Base-by-base conservation (phyloP, 2,888 invertebrate species). In the Smittia sp. region DNA sequence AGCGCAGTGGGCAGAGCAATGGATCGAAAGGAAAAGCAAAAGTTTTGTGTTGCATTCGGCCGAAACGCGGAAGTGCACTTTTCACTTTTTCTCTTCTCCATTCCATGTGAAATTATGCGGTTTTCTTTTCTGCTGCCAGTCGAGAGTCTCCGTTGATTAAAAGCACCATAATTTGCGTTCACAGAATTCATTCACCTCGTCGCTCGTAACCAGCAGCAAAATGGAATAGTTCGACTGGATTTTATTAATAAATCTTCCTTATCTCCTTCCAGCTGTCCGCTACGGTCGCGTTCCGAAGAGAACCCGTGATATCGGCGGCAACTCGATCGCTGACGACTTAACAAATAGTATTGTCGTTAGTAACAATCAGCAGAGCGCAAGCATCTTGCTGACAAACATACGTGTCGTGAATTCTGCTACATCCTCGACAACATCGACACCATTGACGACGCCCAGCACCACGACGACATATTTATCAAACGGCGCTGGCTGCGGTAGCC, bases 261-360 rank as follows among this genome's bases (percentile, higher is more conserved):
- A 52, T 74, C 69, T 32, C 32, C 76, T 83, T 84, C 62, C 85
- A 96, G 96, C 96, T 80, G 97, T 97, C 76, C 87, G 97, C 80
- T 98, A 98, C 86, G 97, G 98, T 77, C 88, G 97, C 76, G 96
- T 96, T 78, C 97, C 98, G 76, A 98, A 97, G 84, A 87, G 96
- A 78, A 90, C 94, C 75, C 88, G 95, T 78, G 96, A 95, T 82
- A 87, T 90, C 76, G 89, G 87, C 79, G 81, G 81, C 76, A 63
- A 73, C 58, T 41, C 74, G 78, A 74, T 79, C 76, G 72, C 78
- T 76, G 73, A 72, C 74, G 38, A 72, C n/a, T 69, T 74, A 22
- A 13, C 77, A 74, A 78, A 79, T 75, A 77, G 78, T 72, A 62
- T 74, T 70, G 38, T 74, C 65, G 67, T 74, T 66, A 74, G 76